These are phyloP conservation scores for Neoarius graeffei DNA, from an alignment of 2,113 vertebrate species.

Conservation along the genomic window DNA sequence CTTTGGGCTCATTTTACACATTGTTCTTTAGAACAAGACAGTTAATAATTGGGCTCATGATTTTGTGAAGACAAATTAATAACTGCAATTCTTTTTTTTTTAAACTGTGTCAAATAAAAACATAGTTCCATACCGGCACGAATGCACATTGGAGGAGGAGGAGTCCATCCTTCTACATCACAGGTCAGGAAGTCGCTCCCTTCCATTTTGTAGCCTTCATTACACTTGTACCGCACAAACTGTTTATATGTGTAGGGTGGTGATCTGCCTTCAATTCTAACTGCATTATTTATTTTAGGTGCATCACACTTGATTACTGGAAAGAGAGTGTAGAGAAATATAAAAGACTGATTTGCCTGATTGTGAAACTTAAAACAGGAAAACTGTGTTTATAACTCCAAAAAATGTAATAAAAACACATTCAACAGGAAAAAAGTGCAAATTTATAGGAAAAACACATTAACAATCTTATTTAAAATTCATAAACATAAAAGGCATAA, in stretches of 20 bases:
- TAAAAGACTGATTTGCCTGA: neutral
- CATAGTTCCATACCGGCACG: constrained; percentile 28
- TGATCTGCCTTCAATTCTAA: neutral
- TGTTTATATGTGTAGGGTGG: neutral
- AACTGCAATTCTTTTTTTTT: too few relatives aligned
- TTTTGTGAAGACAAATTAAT: too few relatives aligned
- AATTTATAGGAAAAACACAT: neutral
- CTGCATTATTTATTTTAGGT: neutral
- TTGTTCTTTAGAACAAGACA: neutral
- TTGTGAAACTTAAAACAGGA: neutral
- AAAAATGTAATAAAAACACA: neutral
- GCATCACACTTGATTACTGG: neutral
- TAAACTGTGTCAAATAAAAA: neutral
- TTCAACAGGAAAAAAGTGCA: neutral
- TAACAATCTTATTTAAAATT: too few relatives aligned
- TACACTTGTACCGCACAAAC: neutral
- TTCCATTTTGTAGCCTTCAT: neutral
- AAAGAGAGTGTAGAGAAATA: neutral
- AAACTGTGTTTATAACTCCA: too few relatives aligned
- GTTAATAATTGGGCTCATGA: too few relatives aligned
- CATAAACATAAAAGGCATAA: too few relatives aligned
- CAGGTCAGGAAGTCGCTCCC: constrained; percentile 42
- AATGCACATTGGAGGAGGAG: constrained; percentile 50
- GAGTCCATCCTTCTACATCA: constrained; percentile 46
- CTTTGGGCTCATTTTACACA: neutral